phyloP scores from a whole-genome alignment of 2,797 vertebrate species.

The Caiman crocodilus region DNA sequence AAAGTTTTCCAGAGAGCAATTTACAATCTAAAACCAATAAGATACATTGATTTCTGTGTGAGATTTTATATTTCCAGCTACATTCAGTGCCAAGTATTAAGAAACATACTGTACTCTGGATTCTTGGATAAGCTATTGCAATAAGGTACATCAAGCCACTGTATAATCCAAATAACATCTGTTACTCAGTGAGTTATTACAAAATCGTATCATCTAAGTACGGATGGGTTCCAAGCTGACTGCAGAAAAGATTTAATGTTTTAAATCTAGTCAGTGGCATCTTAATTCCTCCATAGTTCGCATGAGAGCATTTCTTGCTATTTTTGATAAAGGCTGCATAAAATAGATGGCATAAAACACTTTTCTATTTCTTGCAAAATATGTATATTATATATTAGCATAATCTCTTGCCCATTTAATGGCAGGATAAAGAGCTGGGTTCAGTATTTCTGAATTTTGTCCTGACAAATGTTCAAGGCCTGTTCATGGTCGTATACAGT shows the following conservation, averaged over 20 bases:
- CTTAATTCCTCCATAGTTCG: accelerated
- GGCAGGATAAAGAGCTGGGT: background rate
- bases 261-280: background rate
- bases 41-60: background rate
- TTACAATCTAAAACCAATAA: background rate
- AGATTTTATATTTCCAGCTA: background rate
- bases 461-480: background rate
- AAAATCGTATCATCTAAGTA: background rate
- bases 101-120: constrained; percentile 54
- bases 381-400: too few species aligned
- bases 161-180: constrained; percentile 62
- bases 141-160: constrained; percentile 46
- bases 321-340: background rate
- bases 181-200: background rate
- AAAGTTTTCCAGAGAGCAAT: background rate
- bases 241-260: background rate
- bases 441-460: background rate
- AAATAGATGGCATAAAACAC: background rate
- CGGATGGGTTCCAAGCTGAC: background rate
- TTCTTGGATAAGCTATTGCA: constrained; percentile 35
- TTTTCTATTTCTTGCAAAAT: too few species aligned
- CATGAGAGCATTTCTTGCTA: background rate
- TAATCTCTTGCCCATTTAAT: background rate
- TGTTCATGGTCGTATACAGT: background rate
- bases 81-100: constrained; percentile 31